These are phyloP conservation scores for Ladona fulva DNA, from an alignment of 1,140 invertebrate species.

Conservation along the genomic window DNA sequence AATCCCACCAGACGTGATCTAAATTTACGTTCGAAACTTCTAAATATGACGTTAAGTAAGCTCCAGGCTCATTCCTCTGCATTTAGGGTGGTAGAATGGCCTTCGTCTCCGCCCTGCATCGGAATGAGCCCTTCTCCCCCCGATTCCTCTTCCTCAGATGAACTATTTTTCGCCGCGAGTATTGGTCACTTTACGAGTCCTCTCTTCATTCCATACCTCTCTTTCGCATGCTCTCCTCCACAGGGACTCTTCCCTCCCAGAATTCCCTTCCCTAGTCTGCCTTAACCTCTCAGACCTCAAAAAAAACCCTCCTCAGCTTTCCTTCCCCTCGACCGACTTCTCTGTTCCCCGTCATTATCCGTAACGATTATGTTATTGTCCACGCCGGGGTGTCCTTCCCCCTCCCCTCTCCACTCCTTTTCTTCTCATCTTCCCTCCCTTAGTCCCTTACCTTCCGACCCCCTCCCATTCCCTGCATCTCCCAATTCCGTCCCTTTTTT, in stretches of 20 bases:
- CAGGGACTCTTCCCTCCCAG: background rate
- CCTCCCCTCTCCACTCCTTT: background rate
- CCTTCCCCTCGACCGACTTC: background rate
- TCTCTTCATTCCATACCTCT: too few relatives aligned
- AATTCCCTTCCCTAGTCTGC: background rate
- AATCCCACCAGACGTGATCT: too few relatives aligned
- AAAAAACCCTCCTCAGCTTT: background rate
- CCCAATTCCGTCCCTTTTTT: too few relatives aligned
- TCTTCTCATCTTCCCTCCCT: background rate
- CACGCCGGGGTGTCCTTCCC: background rate
- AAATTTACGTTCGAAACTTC: too few relatives aligned
- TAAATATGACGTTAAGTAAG: too few relatives aligned
- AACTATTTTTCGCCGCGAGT: too few relatives aligned
- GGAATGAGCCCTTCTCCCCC: too few relatives aligned
- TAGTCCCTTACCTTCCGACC: background rate
- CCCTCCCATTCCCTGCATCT: background rate
- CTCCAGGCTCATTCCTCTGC: too few relatives aligned
- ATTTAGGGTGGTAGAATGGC: too few relatives aligned
- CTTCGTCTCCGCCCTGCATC: too few relatives aligned
- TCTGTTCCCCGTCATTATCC: slow-evolving; percentile 3
- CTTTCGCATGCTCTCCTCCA: background rate
- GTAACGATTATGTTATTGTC: slow-evolving; percentile 10
- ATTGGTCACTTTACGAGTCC: too few relatives aligned
- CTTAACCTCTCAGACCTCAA: background rate
- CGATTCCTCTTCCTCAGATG: too few relatives aligned